phyloP scores from a whole-genome alignment of 2,888 invertebrate species.

The Sphecodes monilicornis region DNA sequence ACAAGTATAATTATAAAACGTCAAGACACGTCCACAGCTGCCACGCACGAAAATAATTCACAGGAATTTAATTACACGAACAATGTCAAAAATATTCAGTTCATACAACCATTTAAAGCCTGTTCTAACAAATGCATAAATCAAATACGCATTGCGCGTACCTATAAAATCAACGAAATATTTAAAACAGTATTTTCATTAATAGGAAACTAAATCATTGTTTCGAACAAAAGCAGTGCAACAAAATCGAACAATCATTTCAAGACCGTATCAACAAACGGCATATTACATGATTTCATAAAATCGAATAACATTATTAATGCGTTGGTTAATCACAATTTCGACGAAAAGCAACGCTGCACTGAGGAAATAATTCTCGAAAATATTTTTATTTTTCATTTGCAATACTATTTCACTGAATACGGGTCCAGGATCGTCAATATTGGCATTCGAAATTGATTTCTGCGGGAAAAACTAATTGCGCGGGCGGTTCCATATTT shows the following conservation, averaged over 20 bases:
- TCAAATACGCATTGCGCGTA: neutral
- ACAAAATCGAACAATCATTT: too few relatives aligned
- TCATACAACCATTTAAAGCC: too few relatives aligned
- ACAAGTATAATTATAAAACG: too few relatives aligned
- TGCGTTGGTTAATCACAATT: neutral
- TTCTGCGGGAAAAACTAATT: neutral
- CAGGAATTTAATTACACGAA: too few relatives aligned
- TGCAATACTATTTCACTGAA: neutral
- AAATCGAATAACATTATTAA: neutral
- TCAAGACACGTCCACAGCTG: too few relatives aligned
- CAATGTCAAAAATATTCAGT: too few relatives aligned
- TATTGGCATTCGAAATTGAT: neutral
- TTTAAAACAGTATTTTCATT: neutral
- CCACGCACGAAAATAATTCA: too few relatives aligned
- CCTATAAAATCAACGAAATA: neutral
- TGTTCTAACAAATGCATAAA: too few relatives aligned
- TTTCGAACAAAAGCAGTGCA: neutral
- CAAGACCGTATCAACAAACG: neutral
- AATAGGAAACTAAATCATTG: neutral
- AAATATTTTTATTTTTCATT: conserved; percentile 2
- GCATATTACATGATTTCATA: neutral
- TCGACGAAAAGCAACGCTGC: neutral
- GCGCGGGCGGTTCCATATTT: neutral
- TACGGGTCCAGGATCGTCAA: neutral
- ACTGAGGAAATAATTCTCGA: neutral